Evolutionary conservation across 2,797 vertebrate genomes (phyloP), one percentile per base, ranked within the genome.

Genomic region (Petrocephalus schoutedeni): DNA sequence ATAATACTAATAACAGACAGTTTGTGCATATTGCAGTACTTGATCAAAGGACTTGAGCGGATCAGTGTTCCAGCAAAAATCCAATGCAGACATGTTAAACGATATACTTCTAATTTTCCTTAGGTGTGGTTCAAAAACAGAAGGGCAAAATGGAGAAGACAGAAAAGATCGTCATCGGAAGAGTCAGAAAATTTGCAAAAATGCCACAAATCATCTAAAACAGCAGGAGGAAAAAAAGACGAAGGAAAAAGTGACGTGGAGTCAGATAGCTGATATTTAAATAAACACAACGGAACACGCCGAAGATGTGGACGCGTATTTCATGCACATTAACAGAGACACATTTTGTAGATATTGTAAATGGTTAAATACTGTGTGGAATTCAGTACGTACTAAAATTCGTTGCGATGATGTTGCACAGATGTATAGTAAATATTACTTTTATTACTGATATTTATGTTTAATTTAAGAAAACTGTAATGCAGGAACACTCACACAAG

Each of bases 51-150:
- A 74, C 32, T 85, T 56, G 28, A 54, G 53, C 83, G 45, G 77
- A 51, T 49, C 41, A 19, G 16, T 23, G 16, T 64, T 64, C 36
- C 41, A 9, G 6, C n/a, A 61, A 23, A 49, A 61, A 51, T 64
- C 12, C 32, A 45, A 61, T 45, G 36, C 28, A 16, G 49, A 83
- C 4, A 64, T 88, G 57, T 88, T 86, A 83, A 87, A 87, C 21
- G 41, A 90, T 67, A 89, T 80, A 67, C 32, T 3, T 16, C 61
- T 0, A 90, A 2, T 88, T 67, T 86, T 6, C 80, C 57, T 92
- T 93, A 99, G 98, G 98, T 99, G 91, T 99, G 98, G 98, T 99
- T 99, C 95, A 99, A 99, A 95, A 99, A 99, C 94, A 97, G 98
- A 91, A 95, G 98, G 84, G 98, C 98, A 3, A 99, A 99, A 93